Evolutionary conservation across 2,113 vertebrate genomes (phyloP), one percentile per base, ranked within the genome.

Genomic region (Apaloderma vittatum): DNA sequence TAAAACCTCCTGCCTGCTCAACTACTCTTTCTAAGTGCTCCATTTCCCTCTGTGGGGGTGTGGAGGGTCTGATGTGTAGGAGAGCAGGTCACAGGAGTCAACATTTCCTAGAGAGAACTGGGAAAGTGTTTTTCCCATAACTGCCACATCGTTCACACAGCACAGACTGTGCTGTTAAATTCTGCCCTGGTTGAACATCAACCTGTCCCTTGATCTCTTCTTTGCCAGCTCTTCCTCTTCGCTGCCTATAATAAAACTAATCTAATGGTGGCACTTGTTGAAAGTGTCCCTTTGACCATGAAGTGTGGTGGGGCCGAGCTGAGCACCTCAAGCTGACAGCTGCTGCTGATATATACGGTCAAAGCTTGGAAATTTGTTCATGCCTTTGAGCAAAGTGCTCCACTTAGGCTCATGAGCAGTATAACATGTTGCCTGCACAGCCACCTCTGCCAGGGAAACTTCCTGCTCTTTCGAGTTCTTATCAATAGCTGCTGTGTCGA

Each of bases 381-480:
- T 58, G 77, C 54, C 58, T 72, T 62, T 73, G 71, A 77, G 91
- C 54, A 59, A 61, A 67, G 54, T 32, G 94, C 85, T 95, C 89
- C 85, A 52, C 48, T 83, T 59, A 57, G 51, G 65, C 66, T 97
- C 95, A 91, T 71, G 17, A 94, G 78, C 83, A 95, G 70, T 70
- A 46, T 3, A 73, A 17, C 84, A 94, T 1, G 0, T 17, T 88
- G 63, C 82, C 36, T 0, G 11, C 18, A 45, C 79, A 58, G 82
- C 49, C 3, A 6, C 68, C 65, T 75, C 87, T 96, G 80, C 80
- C 91, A 90, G 59, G 46, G 57, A 79, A 87, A 22, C 49, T 77
- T 95, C 67, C 93, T 93, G 84, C 87, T 95, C 91, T 87, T 93
- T 87, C 80, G 86, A 29, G 67, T 27, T 29, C 70, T 93, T 84